Conservation (phyloP, 2,113 vertebrate species). For the rabbit (Oryctolagus cuniculus) region DNA sequence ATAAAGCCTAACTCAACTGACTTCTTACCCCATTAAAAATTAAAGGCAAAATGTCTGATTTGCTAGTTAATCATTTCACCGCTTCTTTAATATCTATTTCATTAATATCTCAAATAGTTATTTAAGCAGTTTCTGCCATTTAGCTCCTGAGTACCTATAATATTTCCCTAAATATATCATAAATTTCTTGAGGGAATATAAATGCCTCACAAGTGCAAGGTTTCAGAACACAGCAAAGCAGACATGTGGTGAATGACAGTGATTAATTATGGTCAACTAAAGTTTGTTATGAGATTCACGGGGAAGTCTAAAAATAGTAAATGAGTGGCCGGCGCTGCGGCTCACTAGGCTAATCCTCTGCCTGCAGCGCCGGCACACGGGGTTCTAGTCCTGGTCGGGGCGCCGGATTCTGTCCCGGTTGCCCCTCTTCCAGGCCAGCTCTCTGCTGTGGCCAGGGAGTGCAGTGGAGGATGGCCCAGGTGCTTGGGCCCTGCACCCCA, state of each 20-base stretch:
- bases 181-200: not conserved
- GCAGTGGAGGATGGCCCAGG: no score
- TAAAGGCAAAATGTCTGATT: conserved; percentile 13
- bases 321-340: no score
- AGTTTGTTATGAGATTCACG: not conserved
- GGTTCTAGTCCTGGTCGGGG: no score
- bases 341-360: no score
- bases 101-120: conserved; percentile 40
- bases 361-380: no score
- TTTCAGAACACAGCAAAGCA: not conserved
- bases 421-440: no score
- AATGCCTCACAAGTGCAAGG: not conserved
- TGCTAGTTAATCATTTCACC: conserved; percentile 48
- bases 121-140: conserved; percentile 35
- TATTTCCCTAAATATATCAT: conserved; percentile 16
- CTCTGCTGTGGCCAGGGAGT: no score
- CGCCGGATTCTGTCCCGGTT: no score
- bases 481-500: no score
- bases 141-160: not conserved
- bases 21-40: conserved; percentile 38
- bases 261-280: not conserved
- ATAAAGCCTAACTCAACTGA: not conserved
- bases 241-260: not conserved
- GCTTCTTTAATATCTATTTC: conserved; percentile 7
- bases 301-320: conserved; percentile 27